Conservation (phyloP, 1,140 invertebrate genomes). For the Nephila pilipes region DNA sequence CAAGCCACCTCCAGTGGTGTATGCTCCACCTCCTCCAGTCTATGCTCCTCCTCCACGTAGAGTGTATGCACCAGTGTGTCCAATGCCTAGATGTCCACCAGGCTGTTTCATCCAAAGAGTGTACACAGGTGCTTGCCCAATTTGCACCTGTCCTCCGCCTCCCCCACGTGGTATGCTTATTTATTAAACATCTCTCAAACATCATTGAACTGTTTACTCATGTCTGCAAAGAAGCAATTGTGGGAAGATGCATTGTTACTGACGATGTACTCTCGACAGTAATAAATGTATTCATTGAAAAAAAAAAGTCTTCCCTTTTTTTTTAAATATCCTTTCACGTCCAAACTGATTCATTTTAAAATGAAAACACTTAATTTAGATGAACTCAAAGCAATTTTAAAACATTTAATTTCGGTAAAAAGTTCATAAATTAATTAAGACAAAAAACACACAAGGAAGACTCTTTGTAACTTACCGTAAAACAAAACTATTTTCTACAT, state of each 20-base stretch:
- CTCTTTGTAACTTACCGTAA: no score
- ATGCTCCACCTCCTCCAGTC: not conserved
- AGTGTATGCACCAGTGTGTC: not conserved
- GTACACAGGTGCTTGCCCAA: constrained; percentile 15
- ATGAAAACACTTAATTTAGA: no score
- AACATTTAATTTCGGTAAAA: no score
- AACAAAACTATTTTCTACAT: no score
- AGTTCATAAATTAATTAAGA: no score
- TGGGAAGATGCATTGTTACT: not conserved
- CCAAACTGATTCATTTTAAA: no score
- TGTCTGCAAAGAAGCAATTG: not conserved
- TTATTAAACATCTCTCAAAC: not conserved
- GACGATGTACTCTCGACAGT: constrained; percentile 2
- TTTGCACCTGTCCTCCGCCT: not conserved
- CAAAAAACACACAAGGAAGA: no score
- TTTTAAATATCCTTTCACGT: no score
- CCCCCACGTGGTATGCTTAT: not conserved
- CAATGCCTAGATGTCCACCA: constrained; percentile 15
- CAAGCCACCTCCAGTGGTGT: no score
- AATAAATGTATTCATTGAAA: not conserved
- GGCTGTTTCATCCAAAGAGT: not conserved
- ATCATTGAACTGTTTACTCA: not conserved
- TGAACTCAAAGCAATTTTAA: no score
- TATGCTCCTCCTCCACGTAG: not conserved
- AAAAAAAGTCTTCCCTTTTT: not conserved